These are phyloP conservation scores for Clivina fossor DNA, from an alignment of 2,888 invertebrate species.

Conservation along the genomic window DNA sequence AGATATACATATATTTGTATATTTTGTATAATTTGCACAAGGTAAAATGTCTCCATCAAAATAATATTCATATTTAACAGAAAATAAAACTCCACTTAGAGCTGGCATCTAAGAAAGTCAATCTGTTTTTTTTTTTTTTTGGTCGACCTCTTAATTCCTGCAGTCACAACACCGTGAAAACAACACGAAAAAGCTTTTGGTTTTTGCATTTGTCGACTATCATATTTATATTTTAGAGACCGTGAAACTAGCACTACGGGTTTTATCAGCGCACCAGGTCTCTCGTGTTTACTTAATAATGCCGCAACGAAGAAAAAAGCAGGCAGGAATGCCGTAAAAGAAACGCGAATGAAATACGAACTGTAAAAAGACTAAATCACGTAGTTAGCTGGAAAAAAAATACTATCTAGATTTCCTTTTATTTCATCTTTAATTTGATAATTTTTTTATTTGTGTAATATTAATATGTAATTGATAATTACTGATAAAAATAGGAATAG, in stretches of 20 bases:
- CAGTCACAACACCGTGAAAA: conserved; percentile 25
- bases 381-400: not conserved
- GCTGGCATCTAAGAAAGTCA: no score
- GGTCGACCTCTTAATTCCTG: conserved; percentile 23
- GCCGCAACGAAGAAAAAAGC: conserved; percentile 8
- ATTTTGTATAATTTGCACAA: no score
- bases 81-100: no score
- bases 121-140: conserved; percentile 18
- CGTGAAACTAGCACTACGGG: conserved; percentile 28
- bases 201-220: conserved; percentile 24
- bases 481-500: not conserved
- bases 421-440: not conserved
- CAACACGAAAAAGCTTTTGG: conserved; percentile 31
- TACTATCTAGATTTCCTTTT: not conserved
- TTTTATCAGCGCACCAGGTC: conserved; percentile 24
- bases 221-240: conserved; percentile 33
- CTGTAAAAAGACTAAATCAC: conserved; percentile 14
- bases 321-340: conserved; percentile 12
- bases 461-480: not conserved
- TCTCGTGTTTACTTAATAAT: conserved; percentile 24
- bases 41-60: no score
- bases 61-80: no score
- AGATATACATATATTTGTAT: no score
- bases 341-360: conserved; percentile 2
- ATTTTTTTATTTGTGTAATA: not conserved